phyloP scores from a whole-genome alignment of 2,797 vertebrate genomes.

The Anguilla anguilla region DNA sequence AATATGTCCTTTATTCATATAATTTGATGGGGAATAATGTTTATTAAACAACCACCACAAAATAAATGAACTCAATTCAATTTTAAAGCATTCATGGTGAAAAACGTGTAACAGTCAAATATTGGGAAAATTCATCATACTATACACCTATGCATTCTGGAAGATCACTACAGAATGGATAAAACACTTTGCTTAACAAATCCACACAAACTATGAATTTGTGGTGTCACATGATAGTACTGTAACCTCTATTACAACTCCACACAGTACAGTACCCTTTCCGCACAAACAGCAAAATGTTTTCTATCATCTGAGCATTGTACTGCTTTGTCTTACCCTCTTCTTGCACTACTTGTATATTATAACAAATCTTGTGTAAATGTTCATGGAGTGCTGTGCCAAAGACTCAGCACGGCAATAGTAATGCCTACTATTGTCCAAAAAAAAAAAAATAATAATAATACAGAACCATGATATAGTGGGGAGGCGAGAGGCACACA shows the following conservation, averaged over 20 bases:
- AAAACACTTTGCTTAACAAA: constrained; percentile 26
- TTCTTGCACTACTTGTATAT: constrained; percentile 73
- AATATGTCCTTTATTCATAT: too few species aligned
- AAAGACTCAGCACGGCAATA: not conserved
- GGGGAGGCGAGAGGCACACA: not conserved
- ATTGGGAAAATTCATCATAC: too few species aligned
- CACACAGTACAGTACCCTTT: not conserved
- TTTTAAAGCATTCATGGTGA: too few species aligned
- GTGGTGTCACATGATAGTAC: not conserved
- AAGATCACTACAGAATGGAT: constrained; percentile 63
- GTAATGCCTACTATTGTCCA: not conserved
- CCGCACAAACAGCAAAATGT: not conserved
- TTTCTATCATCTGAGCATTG: not conserved
- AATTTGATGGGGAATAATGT: too few species aligned
- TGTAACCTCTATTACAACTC: not conserved
- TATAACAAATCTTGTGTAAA: constrained; percentile 76
- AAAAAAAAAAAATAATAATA: not conserved
- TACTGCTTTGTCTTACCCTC: constrained; percentile 71
- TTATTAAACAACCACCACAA: too few species aligned
- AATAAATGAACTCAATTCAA: too few species aligned
- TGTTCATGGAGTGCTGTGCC: constrained; percentile 77
- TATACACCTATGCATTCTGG: constrained; percentile 49
- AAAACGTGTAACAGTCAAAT: too few species aligned
- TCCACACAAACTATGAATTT: not conserved
- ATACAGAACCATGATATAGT: not conserved